Conservation (phyloP, 2,797 vertebrate species). For the Chromobotia macracanthus region DNA sequence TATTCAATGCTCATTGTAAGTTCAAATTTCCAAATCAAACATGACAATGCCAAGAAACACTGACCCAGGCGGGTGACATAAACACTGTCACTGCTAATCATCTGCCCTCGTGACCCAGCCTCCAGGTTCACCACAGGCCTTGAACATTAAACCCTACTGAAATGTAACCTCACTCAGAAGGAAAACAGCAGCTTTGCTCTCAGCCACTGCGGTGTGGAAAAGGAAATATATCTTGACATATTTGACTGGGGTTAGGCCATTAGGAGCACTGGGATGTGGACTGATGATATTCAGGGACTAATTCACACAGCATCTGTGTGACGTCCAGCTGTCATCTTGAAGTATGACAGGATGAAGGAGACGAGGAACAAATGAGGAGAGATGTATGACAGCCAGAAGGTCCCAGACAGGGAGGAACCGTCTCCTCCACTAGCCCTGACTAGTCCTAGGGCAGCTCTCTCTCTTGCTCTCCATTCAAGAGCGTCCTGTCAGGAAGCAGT, state of each 20-base stretch:
- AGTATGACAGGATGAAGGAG: conserved; percentile 37
- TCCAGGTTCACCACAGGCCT: conserved; percentile 12
- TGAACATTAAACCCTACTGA: conserved; percentile 28
- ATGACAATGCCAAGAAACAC: neutral
- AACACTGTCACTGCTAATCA: conserved; percentile 14
- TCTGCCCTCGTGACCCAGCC: conserved; percentile 1
- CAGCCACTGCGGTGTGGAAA: conserved; percentile 4
- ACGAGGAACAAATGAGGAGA: conserved; percentile 44
- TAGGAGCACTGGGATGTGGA: conserved; percentile 58
- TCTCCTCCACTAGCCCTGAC: conserved; percentile 59
- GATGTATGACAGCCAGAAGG: conserved; percentile 53
- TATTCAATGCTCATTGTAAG: neutral
- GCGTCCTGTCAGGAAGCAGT: conserved; percentile 60
- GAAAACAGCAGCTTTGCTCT: conserved; percentile 12
- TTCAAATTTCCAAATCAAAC: neutral
- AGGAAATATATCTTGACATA: conserved; percentile 67
- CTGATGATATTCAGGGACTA: conserved; percentile 64
- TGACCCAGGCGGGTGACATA: neutral
- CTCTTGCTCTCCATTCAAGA: neutral
- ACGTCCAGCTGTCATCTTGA: conserved; percentile 63
- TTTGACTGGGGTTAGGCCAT: conserved; percentile 62
- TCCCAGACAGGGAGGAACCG: conserved; percentile 62
- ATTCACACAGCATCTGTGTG: conserved; percentile 69
- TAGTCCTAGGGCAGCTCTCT: conserved; percentile 42
- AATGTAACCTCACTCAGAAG: conserved; percentile 16